phyloP scores from a whole-genome alignment of 2,888 invertebrate genomes.

The Oxytorus armatus region DNA sequence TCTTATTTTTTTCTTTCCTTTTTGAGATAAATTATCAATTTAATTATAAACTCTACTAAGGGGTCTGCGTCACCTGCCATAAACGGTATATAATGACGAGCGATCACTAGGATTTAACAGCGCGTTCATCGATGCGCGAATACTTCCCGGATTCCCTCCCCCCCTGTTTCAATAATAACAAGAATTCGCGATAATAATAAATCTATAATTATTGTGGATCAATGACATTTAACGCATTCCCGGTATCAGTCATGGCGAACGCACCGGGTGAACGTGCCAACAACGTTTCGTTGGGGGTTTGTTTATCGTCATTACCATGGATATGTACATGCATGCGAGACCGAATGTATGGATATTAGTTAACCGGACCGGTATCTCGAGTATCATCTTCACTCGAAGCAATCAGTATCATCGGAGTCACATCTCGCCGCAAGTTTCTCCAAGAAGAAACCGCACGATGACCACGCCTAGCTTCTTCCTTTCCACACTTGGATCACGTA shows the following conservation, averaged over 20 bases:
- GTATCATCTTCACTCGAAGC: not conserved
- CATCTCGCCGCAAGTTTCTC: slow-evolving; percentile 7
- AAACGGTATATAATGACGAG: slow-evolving; percentile 34
- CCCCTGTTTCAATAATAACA: slow-evolving; percentile 41
- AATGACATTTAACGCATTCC: slow-evolving; percentile 55
- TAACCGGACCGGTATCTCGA: slow-evolving; percentile 19
- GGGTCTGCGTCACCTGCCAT: not conserved
- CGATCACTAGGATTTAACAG: slow-evolving; percentile 24
- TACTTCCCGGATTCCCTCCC: slow-evolving; percentile 31
- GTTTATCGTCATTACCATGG: too few relatives aligned
- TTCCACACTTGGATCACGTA: slow-evolving; percentile 33
- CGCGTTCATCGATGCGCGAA: slow-evolving; percentile 40
- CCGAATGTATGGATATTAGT: not conserved
- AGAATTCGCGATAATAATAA: slow-evolving; percentile 8
- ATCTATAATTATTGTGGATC: slow-evolving; percentile 45
- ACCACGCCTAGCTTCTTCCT: slow-evolving; percentile 49
- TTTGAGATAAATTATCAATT: too few relatives aligned
- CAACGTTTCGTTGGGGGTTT: too few relatives aligned
- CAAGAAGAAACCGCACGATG: slow-evolving; percentile 7
- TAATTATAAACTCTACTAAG: slow-evolving; percentile 5
- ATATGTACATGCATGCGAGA: too few relatives aligned
- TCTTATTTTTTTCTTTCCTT: too few relatives aligned
- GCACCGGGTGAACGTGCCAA: slow-evolving; percentile 21
- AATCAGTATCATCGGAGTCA: not conserved
- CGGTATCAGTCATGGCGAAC: slow-evolving; percentile 37